Evolutionary conservation across 2,113 vertebrate genomes (phyloP), one percentile per base, ranked within the genome.

Genomic region (Ibidorhyncha struthersii): DNA sequence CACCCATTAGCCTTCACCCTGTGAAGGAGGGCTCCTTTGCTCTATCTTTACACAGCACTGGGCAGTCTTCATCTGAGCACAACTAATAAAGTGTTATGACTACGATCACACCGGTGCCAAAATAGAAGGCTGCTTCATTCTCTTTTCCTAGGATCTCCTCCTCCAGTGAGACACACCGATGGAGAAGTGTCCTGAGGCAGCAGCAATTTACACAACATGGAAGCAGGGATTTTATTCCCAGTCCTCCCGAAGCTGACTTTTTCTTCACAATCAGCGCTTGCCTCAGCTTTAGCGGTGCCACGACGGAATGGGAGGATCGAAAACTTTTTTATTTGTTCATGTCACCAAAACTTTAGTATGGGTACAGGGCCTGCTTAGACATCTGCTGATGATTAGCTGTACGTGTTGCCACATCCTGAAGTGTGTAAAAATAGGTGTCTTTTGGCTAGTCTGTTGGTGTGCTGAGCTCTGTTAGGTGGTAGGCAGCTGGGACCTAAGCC

Each of bases 401-500:
- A 6, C 6, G 1, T 0, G 2, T 7, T 66, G 30, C 14, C 4
- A 1, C 47, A 67, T 58, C n/a, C 72, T 47, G 53, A 83, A 16
- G 9, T 38, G 4, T 38, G 29, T 34, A 70, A 87, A 86, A 73
- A 25, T 6, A 50, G 13, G 47, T 20, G 66, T 13, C 27, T 0
- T 81, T 69, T 59, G 70, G 19, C 3, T 41, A 4, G 22, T 40
- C 30, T 62, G 4, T 53, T 0, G 0, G 4, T 58, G 20, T 58
- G 30, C 23, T 74, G 62, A 62, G 47, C 41, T 84, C 8, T 21
- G 34, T 6, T 53, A 25, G 43, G 38, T 38, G 43, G 20, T 12
- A 70, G 50, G 40, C 36, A 82, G 14, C 47, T 67, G 52, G 61
- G n/a, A 43, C 9, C 27, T 34, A 25, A 52, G 47, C 17, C 66